Evolutionary conservation across 2,888 invertebrate genomes (phyloP), one percentile per base, ranked within the genome.

Genomic region (Panzeria rudis): DNA sequence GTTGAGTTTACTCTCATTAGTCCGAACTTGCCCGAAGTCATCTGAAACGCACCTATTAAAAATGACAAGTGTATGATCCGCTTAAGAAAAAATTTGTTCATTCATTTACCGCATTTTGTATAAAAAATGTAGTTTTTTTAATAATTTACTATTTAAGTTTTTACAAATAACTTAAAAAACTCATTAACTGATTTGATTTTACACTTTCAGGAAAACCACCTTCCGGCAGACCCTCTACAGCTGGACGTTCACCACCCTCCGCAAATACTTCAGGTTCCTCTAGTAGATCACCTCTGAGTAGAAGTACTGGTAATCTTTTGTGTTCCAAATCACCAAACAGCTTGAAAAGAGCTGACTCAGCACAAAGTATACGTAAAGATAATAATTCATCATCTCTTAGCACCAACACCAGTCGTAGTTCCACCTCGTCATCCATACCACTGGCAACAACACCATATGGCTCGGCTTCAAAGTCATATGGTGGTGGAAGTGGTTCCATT

Each of bases 131-230:
- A n/a, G n/a, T n/a, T n/a, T n/a, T n/a, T n/a, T n/a, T n/a, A n/a
- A n/a, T n/a, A n/a, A n/a, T n/a, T n/a, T n/a, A n/a, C n/a, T n/a
- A n/a, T n/a, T n/a, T n/a, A n/a, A 29, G 2, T 4, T 29, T 29
- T 29, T 5, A 29, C 29, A 29, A 29, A 5, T 29, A 29, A 29
- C 5, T 29, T 29, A 5, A 41, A 41, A 4, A 13, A 41, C 4
- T 11, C 17, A 41, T 44, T 25, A 44, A 25, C 44, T 25, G 15
- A n/a, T 6, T 59, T 38, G 83, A 59, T 52, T 29, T 2, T 4
- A 29, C n/a, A n/a, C 9, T 71, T 68, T 15, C 20, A 84, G 94
- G 95, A 20, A 95, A 95, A 89, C 94, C 95, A n/a, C 94, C 95
- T 0, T 91, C 90, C 84, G 93, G 92, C 4, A 88, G 92, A 8